Base-by-base conservation (phyloP, 2,797 vertebrate genomes). In the Danio kyathit region DNA sequence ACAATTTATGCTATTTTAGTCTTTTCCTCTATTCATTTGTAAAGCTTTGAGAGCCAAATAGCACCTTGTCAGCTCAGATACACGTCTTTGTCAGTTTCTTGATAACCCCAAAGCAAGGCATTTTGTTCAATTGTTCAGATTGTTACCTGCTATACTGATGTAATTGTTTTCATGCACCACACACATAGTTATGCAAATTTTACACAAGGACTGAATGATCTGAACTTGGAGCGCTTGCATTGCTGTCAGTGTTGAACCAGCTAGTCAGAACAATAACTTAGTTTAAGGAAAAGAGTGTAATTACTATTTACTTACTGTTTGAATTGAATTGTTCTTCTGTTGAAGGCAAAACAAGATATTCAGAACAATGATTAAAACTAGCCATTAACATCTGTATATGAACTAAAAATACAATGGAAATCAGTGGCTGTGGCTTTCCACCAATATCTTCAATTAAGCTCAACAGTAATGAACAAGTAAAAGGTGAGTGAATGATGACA, bases 61-160 rank as follows among this genome's bases (percentile, higher is more conserved):
- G 61, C 56, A 74, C 76, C 82, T 82, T 86, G 85, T 82, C 85
- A 80, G n/a, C 61, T 48, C 48, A 84, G 67, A 86, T 86, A 78
- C 48, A 60, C 14, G 0, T 84, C 76, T 69, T 54, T 9, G 72
- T 48, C 63, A 29, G 41, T 59, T 80, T 57, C 17, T 63, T 82
- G 83, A 84, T 82, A 74, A 71, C 76, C 70, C 38, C 29, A 65
- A 80, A 80, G 72, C 63, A 63, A 52, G 9, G 72, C 43, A 71
- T 76, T 83, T 81, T 76, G 66, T 73, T 60, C 70, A 77, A 84
- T 80, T 83, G 76, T 76, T 54, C 60, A 54, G 76, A 82, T 84
- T 80, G 82, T 82, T 82, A 74, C 51, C 64, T 75, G 1, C 14
- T 82, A 70, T 57, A 52, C 67, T 54, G 43, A 77, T 40, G 66